Evolutionary conservation across 2,888 invertebrate species (phyloP).

Genomic region (Odontocolon sp.): DNA sequence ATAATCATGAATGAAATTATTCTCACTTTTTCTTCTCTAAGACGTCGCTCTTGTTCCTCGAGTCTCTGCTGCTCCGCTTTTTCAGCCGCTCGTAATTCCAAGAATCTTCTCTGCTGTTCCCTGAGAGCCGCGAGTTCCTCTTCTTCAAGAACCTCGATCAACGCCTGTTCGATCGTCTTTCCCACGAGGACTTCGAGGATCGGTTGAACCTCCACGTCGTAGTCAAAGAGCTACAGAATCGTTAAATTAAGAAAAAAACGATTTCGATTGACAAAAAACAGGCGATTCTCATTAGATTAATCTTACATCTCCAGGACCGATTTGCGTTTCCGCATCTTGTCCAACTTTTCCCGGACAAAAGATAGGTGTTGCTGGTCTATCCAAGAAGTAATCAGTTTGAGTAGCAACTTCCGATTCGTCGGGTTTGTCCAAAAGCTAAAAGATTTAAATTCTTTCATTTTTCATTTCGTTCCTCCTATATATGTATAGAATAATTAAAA

Average conservation of each 20-base stretch:
- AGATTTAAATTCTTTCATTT: background rate
- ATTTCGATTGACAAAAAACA: background rate
- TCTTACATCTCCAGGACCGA: constrained; percentile 93
- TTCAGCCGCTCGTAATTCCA: constrained; percentile 89
- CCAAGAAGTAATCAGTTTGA: constrained; percentile 93
- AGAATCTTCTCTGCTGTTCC: constrained; percentile 89
- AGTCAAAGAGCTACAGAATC: constrained; percentile 96
- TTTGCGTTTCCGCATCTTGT: constrained; percentile 91
- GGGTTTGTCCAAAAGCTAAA: constrained; percentile 87
- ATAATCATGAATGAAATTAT: background rate
- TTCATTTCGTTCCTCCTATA: background rate
- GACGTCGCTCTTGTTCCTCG: constrained; percentile 89
- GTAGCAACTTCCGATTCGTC: constrained; percentile 89
- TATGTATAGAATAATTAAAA: background rate
- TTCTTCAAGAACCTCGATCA: constrained; percentile 95
- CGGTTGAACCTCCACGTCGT: constrained; percentile 94
- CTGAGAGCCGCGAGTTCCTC: constrained; percentile 93
- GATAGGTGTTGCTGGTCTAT: constrained; percentile 90
- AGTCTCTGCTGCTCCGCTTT: constrained; percentile 91
- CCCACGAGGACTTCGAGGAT: constrained; percentile 94
- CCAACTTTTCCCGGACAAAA: constrained; percentile 92
- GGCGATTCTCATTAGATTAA: constrained; percentile 70
- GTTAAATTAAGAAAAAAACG: background rate
- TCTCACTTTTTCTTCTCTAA: constrained; percentile 85
- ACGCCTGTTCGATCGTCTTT: constrained; percentile 93